Evolutionary conservation across 2,113 vertebrate species (phyloP).

Genomic region (Sialia sialis): DNA sequence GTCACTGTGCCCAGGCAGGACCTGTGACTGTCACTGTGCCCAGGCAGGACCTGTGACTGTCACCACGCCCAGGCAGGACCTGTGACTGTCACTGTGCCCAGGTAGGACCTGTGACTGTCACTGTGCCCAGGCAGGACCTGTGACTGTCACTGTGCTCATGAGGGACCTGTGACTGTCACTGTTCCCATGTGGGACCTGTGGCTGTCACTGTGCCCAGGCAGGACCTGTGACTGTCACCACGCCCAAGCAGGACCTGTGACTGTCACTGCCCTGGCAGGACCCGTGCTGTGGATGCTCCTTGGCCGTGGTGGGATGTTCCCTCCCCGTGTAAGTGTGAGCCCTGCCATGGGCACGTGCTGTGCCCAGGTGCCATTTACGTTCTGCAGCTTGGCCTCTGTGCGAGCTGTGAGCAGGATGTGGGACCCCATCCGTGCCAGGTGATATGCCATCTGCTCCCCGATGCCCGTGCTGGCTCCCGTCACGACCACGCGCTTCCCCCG

Average conservation of each 20-base stretch:
- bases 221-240: fast-evolving
- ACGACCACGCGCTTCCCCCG: constrained; percentile 75
- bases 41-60: background rate
- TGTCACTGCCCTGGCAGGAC: no score
- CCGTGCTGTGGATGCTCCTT: background rate
- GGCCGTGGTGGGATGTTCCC: background rate
- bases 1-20: no score
- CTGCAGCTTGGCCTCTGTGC: constrained; percentile 68
- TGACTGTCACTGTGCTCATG: fast-evolving
- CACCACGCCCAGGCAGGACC: background rate
- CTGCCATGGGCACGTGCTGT: fast-evolving
- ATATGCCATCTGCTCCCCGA: constrained; percentile 77
- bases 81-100: fast-evolving
- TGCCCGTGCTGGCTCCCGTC: constrained; percentile 77
- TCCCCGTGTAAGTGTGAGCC: fast-evolving
- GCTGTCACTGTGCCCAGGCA: background rate
- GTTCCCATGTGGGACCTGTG: background rate
- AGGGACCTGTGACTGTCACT: fast-evolving
- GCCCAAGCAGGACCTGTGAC: background rate
- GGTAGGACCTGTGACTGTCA: background rate
- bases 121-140: fast-evolving
- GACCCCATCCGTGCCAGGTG: constrained; percentile 76
- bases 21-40: background rate
- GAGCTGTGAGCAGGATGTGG: constrained; percentile 72
- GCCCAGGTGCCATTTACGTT: constrained; percentile 63